Percentiles rank a stretch among this genome's conserved stretches.
Evolutionary conservation across 1,140 invertebrate species (phyloP).

Genomic region (Pachyrhynchus sulphureomaculatus): DNA sequence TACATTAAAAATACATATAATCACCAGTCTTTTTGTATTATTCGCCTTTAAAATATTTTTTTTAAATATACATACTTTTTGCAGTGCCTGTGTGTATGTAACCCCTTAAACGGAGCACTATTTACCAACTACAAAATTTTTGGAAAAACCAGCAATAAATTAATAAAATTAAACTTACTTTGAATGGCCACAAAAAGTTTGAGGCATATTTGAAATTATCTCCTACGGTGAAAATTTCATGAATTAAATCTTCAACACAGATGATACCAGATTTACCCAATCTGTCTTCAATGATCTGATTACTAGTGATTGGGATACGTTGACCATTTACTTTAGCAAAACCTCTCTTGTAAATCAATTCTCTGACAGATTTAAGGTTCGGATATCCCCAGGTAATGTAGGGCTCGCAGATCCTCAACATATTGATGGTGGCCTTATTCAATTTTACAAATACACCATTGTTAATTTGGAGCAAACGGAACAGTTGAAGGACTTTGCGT

Average conservation of each 20-base stretch:
- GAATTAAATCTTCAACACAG: constrained; percentile 98
- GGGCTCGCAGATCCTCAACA: constrained; percentile 94
- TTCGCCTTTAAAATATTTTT: too few relatives aligned
- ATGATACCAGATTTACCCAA: constrained; percentile 86
- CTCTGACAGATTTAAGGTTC: constrained; percentile 93
- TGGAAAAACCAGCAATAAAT: constrained; percentile 11
- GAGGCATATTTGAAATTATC: constrained; percentile 92
- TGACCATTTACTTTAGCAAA: constrained; percentile 90
- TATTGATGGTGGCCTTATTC: constrained; percentile 93
- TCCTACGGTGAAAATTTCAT: constrained; percentile 94
- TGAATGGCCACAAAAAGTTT: constrained; percentile 99
- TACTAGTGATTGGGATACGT: constrained; percentile 90
- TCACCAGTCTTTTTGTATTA: too few relatives aligned
- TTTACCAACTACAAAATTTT: too few relatives aligned
- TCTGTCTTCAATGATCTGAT: constrained; percentile 88
- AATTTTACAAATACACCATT: constrained; percentile 95
- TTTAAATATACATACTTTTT: too few relatives aligned
- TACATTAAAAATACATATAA: too few relatives aligned
- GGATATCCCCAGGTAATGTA: constrained; percentile 98
- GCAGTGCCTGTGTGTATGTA: too few relatives aligned
- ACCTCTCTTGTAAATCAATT: constrained; percentile 97
- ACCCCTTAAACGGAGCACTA: too few relatives aligned
- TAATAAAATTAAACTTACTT: constrained; percentile 57
- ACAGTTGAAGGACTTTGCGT: constrained; percentile 93
- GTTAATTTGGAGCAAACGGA: constrained; percentile 95